Evolutionary conservation across 2,888 invertebrate genomes (phyloP), one percentile per base, ranked within the genome.

Genomic region (Diaphora mendica): DNA sequence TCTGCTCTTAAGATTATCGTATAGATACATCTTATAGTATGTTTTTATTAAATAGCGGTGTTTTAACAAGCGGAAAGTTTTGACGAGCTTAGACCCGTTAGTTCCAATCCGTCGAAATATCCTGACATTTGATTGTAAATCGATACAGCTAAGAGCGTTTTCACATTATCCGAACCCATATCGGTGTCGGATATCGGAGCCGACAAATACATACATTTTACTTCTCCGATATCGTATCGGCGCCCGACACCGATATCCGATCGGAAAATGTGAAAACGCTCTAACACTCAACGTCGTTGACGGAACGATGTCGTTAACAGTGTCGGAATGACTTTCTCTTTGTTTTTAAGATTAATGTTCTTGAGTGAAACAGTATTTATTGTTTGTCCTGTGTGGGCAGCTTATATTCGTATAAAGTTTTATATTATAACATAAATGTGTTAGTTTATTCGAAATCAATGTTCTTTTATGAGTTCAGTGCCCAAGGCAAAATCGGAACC

Each of bases 241-340:
- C n/a, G n/a, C n/a, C n/a, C n/a, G n/a, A n/a, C n/a, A n/a, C n/a
- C n/a, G n/a, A n/a, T n/a, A n/a, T n/a, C n/a, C n/a, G n/a, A n/a
- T n/a, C n/a, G n/a, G n/a, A n/a, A n/a, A n/a, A n/a, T n/a, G n/a
- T n/a, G n/a, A n/a, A n/a, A n/a, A n/a, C n/a, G n/a, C n/a, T n/a
- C n/a, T n/a, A 35, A 48, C 23, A 73, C 68, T 81, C 64, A 30
- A 69, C 33, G 62, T 72, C 77, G 76, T 79, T 79, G 82, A 51
- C 66, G 35, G 70, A 71, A 66, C 75, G 71, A 72, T 70, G 71
- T 83, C 72, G 75, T 66, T 70, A 76, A 74, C 68, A 68, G 76
- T 81, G 79, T 73, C 74, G 74, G 74, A 42, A 55, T 67, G 15
- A 65, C 81, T 83, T 81, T 84, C 84, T 82, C 76, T 77, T 66